Percentiles rank a stretch among this genome's conserved stretches.
Evolutionary conservation across 2,113 vertebrate genomes (phyloP).

Genomic region (Xyliphius kryptos): DNA sequence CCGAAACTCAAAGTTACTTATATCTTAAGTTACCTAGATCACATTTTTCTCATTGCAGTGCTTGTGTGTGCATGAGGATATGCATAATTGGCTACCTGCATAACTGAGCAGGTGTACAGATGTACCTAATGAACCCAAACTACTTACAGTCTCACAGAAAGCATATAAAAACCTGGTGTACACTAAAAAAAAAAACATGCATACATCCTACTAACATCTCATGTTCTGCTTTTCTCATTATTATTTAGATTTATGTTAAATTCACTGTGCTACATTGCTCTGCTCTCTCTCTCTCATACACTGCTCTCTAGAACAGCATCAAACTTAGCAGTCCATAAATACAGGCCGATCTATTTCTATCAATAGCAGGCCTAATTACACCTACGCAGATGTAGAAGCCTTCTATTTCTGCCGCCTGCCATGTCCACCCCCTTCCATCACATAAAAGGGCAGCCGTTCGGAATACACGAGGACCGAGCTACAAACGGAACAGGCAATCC

Average conservation of each 20-base stretch:
- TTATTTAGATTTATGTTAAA: neutral
- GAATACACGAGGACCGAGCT: constrained; percentile 25
- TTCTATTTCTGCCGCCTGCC: constrained; percentile 37
- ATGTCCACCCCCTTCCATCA: constrained; percentile 8
- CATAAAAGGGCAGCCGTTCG: constrained; percentile 13
- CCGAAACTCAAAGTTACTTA: no score
- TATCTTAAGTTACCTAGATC: no score
- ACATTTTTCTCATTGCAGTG: no score
- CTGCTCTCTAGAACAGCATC: neutral
- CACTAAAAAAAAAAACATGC: neutral
- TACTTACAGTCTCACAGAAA: no score
- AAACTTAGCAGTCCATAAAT: constrained; percentile 9
- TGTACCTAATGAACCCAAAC: no score
- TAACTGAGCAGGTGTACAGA: no score
- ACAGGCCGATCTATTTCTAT: constrained; percentile 21
- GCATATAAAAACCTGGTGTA: neutral
- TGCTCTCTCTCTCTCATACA: no score
- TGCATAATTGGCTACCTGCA: no score
- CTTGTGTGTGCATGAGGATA: no score
- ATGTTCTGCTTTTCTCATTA: neutral
- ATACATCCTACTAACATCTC: neutral
- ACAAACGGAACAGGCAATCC: constrained; percentile 38
- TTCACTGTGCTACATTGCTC: no score
- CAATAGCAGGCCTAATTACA: constrained; percentile 41
- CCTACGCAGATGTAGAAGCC: constrained; percentile 52